Evolutionary conservation across 2,797 vertebrate species (phyloP).

Genomic region (Gallinago solitaria): DNA sequence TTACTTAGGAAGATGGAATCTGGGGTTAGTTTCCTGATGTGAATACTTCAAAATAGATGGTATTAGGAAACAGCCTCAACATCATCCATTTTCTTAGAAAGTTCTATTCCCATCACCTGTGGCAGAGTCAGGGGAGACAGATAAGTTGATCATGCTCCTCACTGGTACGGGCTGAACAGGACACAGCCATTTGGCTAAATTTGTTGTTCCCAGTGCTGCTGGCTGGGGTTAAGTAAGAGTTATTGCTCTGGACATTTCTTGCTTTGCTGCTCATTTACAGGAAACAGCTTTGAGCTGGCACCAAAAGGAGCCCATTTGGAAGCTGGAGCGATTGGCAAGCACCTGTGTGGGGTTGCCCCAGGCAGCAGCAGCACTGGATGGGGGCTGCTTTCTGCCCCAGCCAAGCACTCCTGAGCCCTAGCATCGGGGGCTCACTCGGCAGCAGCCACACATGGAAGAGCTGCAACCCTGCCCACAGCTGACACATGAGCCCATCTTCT

Average conservation of each 20-base stretch:
- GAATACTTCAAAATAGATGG: background rate
- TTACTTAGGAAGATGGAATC: background rate
- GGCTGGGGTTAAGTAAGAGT: background rate
- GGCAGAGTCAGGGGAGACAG: background rate
- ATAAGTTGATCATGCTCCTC: background rate
- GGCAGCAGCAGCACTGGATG: accelerated
- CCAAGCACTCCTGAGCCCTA: accelerated
- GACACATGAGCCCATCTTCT: background rate
- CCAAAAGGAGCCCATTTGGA: background rate
- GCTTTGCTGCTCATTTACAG: background rate
- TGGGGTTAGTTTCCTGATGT: background rate
- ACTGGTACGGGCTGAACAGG: accelerated
- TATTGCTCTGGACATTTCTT: background rate
- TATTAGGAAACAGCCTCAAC: background rate
- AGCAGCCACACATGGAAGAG: background rate
- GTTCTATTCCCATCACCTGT: background rate
- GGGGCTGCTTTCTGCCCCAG: background rate
- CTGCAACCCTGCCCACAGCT: background rate
- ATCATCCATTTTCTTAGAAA: background rate
- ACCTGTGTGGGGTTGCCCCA: background rate
- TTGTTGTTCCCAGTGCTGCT: background rate
- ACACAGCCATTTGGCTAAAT: background rate
- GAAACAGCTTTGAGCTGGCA: background rate
- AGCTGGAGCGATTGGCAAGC: background rate
- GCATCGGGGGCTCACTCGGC: background rate